phyloP scores from a whole-genome alignment of 2,797 vertebrate species.

The Peromyscus aztecus region DNA sequence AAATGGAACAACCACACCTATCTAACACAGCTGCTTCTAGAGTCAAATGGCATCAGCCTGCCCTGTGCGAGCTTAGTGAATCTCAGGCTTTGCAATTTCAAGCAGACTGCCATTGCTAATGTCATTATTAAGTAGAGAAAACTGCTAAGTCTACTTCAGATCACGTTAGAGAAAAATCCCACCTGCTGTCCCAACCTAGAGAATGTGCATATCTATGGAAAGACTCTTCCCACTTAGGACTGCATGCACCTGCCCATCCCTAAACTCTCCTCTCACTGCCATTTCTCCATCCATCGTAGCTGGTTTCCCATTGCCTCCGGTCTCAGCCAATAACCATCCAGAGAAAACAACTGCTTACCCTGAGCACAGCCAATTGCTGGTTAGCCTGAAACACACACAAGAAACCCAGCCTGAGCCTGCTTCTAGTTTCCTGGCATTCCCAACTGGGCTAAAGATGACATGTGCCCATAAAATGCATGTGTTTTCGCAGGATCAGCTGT shows the following conservation, averaged over 20 bases:
- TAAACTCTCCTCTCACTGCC: background rate
- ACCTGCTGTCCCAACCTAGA: background rate
- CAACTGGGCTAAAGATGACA: background rate
- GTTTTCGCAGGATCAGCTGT: background rate
- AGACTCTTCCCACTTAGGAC: background rate
- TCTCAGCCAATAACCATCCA: background rate
- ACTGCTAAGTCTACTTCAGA: background rate
- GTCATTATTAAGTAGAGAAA: constrained; percentile 43
- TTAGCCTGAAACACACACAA: background rate
- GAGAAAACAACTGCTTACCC: background rate
- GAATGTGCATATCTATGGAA: background rate
- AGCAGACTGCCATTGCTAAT: background rate
- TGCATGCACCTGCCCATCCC: background rate
- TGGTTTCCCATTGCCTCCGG: background rate
- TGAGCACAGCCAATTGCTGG: constrained; percentile 15
- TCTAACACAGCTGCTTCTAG: constrained; percentile 26
- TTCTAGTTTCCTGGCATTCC: constrained; percentile 24
- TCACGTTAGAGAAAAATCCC: constrained; percentile 53
- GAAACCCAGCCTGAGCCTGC: constrained; percentile 22
- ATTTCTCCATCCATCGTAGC: background rate
- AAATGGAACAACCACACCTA: background rate
- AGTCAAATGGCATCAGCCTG: constrained; percentile 45
- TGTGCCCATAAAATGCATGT: background rate
- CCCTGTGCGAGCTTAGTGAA: background rate
- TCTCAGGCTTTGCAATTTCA: constrained; percentile 31